phyloP scores from a whole-genome alignment of 2,888 invertebrate genomes.

The Xiphydria camelus region DNA sequence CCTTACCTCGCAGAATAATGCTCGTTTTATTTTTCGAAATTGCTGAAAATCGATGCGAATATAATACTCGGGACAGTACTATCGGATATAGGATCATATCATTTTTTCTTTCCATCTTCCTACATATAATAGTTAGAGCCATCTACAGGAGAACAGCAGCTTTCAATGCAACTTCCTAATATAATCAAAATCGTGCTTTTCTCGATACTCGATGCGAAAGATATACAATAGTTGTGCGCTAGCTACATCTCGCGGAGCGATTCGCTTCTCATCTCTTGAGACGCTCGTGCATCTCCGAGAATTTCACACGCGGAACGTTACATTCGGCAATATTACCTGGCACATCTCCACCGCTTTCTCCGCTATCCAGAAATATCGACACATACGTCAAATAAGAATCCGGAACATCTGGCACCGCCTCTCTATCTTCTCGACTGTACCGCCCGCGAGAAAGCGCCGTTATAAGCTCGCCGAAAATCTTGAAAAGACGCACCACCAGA shows the following conservation, averaged over 20 bases:
- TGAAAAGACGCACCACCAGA: too few relatives aligned
- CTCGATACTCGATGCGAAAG: slow-evolving; percentile 13
- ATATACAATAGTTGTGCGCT: slow-evolving; percentile 32
- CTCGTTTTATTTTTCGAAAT: too few relatives aligned
- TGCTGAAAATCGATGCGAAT: too few relatives aligned
- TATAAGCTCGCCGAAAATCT: slow-evolving; percentile 9
- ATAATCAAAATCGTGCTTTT: slow-evolving; percentile 6
- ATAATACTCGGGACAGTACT: too few relatives aligned
- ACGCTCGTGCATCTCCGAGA: slow-evolving; percentile 5
- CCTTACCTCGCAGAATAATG: too few relatives aligned
- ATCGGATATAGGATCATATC: too few relatives aligned
- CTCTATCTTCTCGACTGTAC: slow-evolving; percentile 13
- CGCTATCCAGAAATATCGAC: slow-evolving; percentile 45
- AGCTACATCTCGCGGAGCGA: slow-evolving; percentile 12
- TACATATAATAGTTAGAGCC: too few relatives aligned
- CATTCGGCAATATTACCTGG: slow-evolving; percentile 35
- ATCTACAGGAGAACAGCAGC: too few relatives aligned
- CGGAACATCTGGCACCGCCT: slow-evolving; percentile 40
- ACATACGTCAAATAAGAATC: slow-evolving; percentile 50
- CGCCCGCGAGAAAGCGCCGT: slow-evolving; percentile 1
- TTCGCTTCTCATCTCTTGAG: slow-evolving; percentile 3
- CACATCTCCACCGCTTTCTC: slow-evolving; percentile 31
- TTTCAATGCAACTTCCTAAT: too few relatives aligned
- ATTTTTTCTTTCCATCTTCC: slow-evolving; percentile 12
- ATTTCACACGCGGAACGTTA: slow-evolving; percentile 1